Evolutionary conservation across 2,113 vertebrate genomes (phyloP).

Genomic region (Lepus europaeus): DNA sequence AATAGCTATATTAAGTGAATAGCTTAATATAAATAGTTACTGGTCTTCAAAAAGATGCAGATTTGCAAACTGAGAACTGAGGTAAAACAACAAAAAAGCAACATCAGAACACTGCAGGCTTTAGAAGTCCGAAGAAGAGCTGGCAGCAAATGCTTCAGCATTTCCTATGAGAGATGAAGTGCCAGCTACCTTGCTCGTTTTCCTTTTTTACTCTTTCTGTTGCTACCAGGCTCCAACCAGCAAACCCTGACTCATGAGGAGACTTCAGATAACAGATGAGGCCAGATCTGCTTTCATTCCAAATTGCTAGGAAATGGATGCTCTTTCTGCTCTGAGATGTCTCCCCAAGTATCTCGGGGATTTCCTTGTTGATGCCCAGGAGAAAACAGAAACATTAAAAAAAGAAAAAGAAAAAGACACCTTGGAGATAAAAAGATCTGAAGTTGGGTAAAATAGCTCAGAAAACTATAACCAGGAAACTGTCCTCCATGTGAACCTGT

Average conservation of each 20-base stretch:
- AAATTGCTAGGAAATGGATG: conserved; percentile 1
- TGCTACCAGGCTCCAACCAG: background rate
- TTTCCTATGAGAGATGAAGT: background rate
- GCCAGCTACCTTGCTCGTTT: background rate
- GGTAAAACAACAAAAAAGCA: background rate
- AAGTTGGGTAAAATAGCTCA: conserved; percentile 60
- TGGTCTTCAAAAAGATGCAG: conserved; percentile 57
- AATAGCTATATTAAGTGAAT: conserved; percentile 32
- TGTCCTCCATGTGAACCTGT: conserved; percentile 58
- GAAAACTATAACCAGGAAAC: conserved; percentile 4
- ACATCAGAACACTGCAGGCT: background rate
- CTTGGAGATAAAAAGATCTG: conserved; percentile 8
- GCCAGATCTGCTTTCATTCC: background rate
- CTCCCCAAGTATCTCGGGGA: background rate
- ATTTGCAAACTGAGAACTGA: background rate
- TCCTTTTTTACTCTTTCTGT: background rate
- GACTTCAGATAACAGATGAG: background rate
- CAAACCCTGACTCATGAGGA: background rate
- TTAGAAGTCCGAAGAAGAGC: background rate
- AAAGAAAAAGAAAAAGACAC: background rate
- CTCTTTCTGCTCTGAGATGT: background rate
- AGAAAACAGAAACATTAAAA: background rate
- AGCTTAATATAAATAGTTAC: conserved; percentile 29
- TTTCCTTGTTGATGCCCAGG: background rate
- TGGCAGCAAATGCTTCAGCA: accelerated